Evolutionary conservation across 1,140 invertebrate species (phyloP).

Genomic region (Drosophila novamexicana): DNA sequence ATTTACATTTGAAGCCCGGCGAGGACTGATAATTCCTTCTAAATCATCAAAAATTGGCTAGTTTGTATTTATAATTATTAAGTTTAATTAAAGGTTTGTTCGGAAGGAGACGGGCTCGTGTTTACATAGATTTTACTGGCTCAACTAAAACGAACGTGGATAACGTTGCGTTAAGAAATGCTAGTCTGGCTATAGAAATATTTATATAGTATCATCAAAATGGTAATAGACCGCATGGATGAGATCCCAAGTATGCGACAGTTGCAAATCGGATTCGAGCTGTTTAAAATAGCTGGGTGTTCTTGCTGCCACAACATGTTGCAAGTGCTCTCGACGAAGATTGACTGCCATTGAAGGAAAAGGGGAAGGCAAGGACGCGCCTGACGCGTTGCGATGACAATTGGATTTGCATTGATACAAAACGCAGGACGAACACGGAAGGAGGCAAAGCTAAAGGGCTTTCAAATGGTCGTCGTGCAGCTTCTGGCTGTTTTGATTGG

Average conservation of each 20-base stretch:
- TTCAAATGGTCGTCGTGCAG: constrained; percentile 26
- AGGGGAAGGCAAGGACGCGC: constrained; percentile 3
- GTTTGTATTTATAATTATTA: too few relatives aligned
- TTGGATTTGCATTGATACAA: constrained; percentile 40
- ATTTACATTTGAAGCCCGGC: too few relatives aligned
- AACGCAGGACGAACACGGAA: background rate
- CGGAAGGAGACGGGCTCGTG: too few relatives aligned
- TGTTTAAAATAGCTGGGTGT: constrained; percentile 28
- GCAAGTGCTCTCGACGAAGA: constrained; percentile 38
- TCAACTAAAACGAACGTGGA: too few relatives aligned
- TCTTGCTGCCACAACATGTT: constrained; percentile 34
- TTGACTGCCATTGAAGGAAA: constrained; percentile 27
- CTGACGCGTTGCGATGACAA: constrained; percentile 31
- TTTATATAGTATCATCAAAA: background rate
- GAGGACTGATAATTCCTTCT: too few relatives aligned
- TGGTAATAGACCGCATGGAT: constrained; percentile 17
- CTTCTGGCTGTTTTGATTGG: constrained; percentile 50
- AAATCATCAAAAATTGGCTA: too few relatives aligned
- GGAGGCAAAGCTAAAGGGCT: background rate
- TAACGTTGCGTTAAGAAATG: too few relatives aligned
- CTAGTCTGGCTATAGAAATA: too few relatives aligned
- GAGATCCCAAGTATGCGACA: constrained; percentile 27
- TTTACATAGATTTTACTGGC: too few relatives aligned
- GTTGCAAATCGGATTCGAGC: constrained; percentile 34
- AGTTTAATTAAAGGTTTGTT: too few relatives aligned